Evolutionary conservation across 2,113 vertebrate genomes (phyloP).

Genomic region (Dissostichus mawsoni): DNA sequence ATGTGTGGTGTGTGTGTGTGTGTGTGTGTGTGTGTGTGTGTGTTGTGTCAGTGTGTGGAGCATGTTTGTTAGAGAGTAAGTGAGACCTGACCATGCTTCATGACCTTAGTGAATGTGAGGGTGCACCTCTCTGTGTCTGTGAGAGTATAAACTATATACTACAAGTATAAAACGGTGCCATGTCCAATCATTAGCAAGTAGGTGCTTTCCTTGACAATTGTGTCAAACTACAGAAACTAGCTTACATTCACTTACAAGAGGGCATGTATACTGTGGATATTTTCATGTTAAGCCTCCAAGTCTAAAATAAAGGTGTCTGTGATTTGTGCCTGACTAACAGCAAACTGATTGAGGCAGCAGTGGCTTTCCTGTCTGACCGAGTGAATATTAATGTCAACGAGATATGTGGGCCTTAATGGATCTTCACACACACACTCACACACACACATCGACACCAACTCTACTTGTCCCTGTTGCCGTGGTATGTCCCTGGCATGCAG

Average conservation of each 20-base stretch:
- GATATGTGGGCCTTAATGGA: constrained; percentile 65
- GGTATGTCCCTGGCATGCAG: constrained; percentile 76
- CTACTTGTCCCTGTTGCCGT: constrained; percentile 73
- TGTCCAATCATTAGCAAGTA: constrained; percentile 20
- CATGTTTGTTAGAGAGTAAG: constrained; percentile 37
- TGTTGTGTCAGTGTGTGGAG: constrained; percentile 11
- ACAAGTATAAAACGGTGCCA: constrained; percentile 25
- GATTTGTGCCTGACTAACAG: constrained; percentile 24
- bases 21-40: background rate
- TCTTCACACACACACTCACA: constrained; percentile 49
- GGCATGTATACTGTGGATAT: background rate
- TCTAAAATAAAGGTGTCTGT: constrained; percentile 27
- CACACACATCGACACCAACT: constrained; percentile 48
- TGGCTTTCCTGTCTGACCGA: constrained; percentile 36
- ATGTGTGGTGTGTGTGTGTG: constrained; percentile 13
- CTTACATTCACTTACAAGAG: constrained; percentile 6
- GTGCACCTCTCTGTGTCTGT: constrained; percentile 34
- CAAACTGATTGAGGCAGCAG: constrained; percentile 45
- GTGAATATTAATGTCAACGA: constrained; percentile 74
- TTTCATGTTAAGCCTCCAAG: constrained; percentile 22
- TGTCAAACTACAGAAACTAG: constrained; percentile 31
- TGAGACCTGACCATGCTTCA: constrained; percentile 38
- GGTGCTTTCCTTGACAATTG: constrained; percentile 18
- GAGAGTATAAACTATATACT: constrained; percentile 35
- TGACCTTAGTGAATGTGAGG: constrained; percentile 55